phyloP scores from a whole-genome alignment of 2,113 vertebrate genomes.

The Barnardius zonarius region DNA sequence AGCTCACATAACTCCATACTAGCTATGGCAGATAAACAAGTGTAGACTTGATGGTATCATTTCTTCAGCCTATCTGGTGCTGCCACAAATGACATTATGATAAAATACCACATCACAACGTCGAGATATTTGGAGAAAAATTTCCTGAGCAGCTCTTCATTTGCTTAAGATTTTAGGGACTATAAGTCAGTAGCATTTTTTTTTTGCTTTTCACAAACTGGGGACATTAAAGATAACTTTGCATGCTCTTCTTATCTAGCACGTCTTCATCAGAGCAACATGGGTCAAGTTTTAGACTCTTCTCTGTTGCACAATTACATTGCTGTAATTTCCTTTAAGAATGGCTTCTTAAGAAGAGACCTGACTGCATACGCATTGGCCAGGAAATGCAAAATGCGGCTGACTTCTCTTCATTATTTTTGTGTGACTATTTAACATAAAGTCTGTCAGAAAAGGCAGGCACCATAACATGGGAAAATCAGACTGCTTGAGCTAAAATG shows the following conservation, averaged over 20 bases:
- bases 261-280: background rate
- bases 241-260: background rate
- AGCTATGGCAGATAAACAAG: background rate
- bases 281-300: background rate
- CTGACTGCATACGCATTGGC: background rate
- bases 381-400: background rate
- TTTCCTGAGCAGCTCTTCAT: background rate
- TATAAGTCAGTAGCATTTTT: background rate
- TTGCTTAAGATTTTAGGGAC: background rate
- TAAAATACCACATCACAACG: background rate
- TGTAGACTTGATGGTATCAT: background rate
- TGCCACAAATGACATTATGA: background rate
- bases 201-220: background rate
- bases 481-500: background rate
- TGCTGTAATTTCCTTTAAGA: background rate
- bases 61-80: background rate
- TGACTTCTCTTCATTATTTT: background rate
- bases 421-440: background rate
- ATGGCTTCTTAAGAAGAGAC: background rate
- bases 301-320: background rate
- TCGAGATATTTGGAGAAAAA: background rate
- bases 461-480: background rate
- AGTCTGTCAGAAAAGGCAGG: background rate
- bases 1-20: rapidly evolving
- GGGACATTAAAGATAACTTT: background rate